Evolutionary conservation across 2,113 vertebrate species (phyloP), one percentile per base, ranked within the genome.

Genomic region (Cyprinodon variegatus): DNA sequence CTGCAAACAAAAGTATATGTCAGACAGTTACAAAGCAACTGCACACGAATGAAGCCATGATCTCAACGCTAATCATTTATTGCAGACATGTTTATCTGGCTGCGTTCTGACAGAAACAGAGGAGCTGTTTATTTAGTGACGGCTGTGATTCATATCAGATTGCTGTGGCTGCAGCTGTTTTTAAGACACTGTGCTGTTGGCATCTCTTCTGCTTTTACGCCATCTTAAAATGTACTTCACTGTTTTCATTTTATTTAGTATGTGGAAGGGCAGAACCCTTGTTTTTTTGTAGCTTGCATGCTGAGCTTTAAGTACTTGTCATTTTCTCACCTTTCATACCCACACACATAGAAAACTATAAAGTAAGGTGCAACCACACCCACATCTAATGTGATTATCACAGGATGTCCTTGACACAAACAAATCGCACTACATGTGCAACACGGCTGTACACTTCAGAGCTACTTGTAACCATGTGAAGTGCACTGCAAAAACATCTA

Each of bases 1-100:
- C 97, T 98, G 85, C 53, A 79, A 17, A 73, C 0, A 13, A 76
- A 3, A 22, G 10, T 3, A 20, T 20, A 57, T n/a, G 50, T 20
- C 40, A 65, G 17, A 36, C 11, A 20, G 11, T n/a, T 17, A 37
- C 70, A 62, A 13, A 62, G 17, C 50, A 41, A 20, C 39, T 57
- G 65, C 6, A 64, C 29, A 71, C 8, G 64, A 60, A 79, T 48
- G 4, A 53, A 43, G 15, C 45, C 50, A 57, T 57, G 20, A 9
- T 9, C 50, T 57, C 17, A 57, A 57, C 8, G 14, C 50, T 20
- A 14, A 57, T 57, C 20, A 53, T n/a, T 57, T 57, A 57, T 57
- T 20, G 17, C 29, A 57, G 50, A 57, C 50, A 10, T n/a, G 17
- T 57, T 57, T 57, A 57, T 57, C 17, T 57, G 50, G 50, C 14